phyloP scores from a whole-genome alignment of 2,888 invertebrate genomes.

The Pseudococcus longispinus region DNA sequence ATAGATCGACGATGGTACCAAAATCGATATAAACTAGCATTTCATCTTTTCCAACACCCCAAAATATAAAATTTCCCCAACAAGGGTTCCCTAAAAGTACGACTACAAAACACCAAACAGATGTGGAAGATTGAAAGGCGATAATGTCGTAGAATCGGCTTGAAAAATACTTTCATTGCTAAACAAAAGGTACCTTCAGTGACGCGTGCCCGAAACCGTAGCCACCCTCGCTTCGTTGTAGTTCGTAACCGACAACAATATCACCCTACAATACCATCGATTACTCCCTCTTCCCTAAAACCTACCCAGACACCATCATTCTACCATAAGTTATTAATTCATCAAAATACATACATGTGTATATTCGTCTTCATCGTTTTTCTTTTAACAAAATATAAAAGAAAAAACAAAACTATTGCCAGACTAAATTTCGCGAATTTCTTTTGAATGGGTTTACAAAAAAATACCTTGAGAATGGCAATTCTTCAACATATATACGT shows the following conservation, averaged over 20 bases:
- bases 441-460: not conserved
- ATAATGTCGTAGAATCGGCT: not conserved
- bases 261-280: slow-evolving; percentile 32
- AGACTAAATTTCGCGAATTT: not conserved
- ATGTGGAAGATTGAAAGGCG: slow-evolving; percentile 26
- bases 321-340: not conserved
- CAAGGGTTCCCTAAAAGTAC: not conserved
- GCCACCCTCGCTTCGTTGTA: slow-evolving; percentile 45
- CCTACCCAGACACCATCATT: not conserved
- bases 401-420: not conserved
- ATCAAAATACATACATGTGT: not conserved
- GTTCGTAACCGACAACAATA: slow-evolving; percentile 33
- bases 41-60: not conserved
- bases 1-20: not conserved
- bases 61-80: not conserved
- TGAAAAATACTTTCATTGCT: slow-evolving; percentile 35
- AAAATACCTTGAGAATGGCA: not conserved
- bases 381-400: not conserved
- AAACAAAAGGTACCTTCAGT: slow-evolving; percentile 37
- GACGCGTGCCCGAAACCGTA: slow-evolving; percentile 44
- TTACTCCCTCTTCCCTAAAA: slow-evolving; percentile 14
- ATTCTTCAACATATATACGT: not conserved
- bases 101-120: slow-evolving; percentile 6
- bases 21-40: not conserved
- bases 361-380: slow-evolving; percentile 13